Evolutionary conservation across 2,113 vertebrate genomes (phyloP).

Genomic region (Peromyscus polionotus): DNA sequence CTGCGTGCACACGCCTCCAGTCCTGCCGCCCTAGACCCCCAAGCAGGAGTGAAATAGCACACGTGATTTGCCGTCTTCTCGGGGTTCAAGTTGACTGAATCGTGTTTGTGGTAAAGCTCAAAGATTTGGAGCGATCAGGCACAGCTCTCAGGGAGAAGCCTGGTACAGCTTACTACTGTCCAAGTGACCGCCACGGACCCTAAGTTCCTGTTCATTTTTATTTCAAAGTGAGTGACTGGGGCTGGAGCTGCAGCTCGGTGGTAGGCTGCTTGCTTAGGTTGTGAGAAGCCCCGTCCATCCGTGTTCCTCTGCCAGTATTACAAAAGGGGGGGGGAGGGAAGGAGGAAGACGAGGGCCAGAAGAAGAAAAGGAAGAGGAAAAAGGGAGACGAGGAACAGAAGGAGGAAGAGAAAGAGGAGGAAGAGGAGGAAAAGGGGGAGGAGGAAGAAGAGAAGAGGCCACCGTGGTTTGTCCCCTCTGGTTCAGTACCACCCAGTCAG

Average conservation of each 20-base stretch:
- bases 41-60: background rate
- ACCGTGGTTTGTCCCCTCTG: background rate
- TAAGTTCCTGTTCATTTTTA: background rate
- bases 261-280: background rate
- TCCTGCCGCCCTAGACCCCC: background rate
- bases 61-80: background rate
- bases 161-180: background rate
- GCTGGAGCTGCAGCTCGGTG: background rate
- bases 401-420: background rate
- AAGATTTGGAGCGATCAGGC: background rate
- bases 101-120: background rate
- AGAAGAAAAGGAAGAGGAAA: too few species aligned
- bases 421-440: background rate
- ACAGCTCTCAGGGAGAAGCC: background rate
- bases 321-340: background rate
- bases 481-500: background rate
- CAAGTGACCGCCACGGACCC: background rate
- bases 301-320: background rate
- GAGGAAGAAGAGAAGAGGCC: background rate
- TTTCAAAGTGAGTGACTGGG: background rate
- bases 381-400: background rate
- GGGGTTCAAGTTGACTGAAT: background rate
- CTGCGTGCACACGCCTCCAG: accelerated
- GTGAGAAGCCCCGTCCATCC: background rate
- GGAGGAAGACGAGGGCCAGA: background rate